phyloP scores from a whole-genome alignment of 2,888 invertebrate species.

The Rutpela maculata region DNA sequence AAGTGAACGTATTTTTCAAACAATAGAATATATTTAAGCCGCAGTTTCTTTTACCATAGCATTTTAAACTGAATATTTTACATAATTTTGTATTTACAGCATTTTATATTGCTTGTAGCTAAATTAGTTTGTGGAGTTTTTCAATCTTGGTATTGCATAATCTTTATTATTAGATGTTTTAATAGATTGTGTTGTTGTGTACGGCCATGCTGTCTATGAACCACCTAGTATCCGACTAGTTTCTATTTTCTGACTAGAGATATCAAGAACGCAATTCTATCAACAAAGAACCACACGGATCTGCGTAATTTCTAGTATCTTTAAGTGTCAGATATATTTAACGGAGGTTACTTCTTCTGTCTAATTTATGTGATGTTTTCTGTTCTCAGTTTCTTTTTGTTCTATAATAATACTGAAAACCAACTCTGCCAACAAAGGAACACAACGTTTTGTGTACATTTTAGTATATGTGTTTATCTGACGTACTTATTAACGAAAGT shows the following conservation, averaged over 20 bases:
- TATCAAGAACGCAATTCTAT: not conserved
- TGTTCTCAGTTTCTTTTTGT: too few relatives aligned
- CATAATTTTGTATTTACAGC: not conserved
- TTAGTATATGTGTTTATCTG: too few relatives aligned
- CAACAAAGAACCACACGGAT: not conserved
- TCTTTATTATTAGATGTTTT: constrained; percentile 7
- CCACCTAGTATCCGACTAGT: not conserved
- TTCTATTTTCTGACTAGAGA: not conserved
- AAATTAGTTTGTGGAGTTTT: not conserved
- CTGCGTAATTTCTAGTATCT: not conserved
- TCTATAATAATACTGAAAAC: too few relatives aligned
- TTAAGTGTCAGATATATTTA: not conserved
- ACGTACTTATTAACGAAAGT: too few relatives aligned
- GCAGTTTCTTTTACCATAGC: too few relatives aligned
- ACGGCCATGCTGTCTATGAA: not conserved
- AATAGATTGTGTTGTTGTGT: not conserved
- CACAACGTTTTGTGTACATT: too few relatives aligned
- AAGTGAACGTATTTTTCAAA: not conserved
- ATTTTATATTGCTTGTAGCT: not conserved
- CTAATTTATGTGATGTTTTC: too few relatives aligned
- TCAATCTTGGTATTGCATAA: not conserved
- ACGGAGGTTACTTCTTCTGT: too few relatives aligned
- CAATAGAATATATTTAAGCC: too few relatives aligned
- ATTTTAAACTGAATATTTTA: not conserved
- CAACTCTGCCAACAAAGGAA: too few relatives aligned